Evolutionary conservation across 2,888 invertebrate species (phyloP), one percentile per base, ranked within the genome.

Genomic region (Hoplodrina ambigua): DNA sequence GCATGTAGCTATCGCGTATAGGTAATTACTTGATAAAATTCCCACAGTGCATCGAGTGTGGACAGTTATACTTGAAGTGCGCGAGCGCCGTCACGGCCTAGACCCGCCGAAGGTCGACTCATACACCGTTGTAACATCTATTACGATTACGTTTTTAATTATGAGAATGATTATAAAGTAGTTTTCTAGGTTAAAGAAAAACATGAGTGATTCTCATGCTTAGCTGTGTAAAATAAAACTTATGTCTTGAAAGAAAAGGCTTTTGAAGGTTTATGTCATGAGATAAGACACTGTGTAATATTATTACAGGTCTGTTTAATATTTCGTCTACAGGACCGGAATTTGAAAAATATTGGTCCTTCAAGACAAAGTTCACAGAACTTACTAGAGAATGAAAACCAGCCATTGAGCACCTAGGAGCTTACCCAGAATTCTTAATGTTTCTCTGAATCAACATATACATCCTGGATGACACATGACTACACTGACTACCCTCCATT

Each of bases 61-160:
- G 67, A 75, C 75, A 78, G 75, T 74, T 73, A 79, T 53, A 72
- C 74, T 63, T 30, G 75, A 69, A 33, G 69, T 72, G 78, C 72
- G 76, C 75, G 19, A 30, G 69, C 81, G 78, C 74, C 74, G 76
- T 73, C 61, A 80, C 78, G 82, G 78, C 80, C 78, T 75, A 84
- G 84, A 78, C 78, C 75, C 70, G 57, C 25, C 59, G 78, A 84
- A 84, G 83, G 83, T 75, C 80, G 69, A 13, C 56, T 53, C 57
- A 58, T 65, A 65, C 69, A 69, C 69, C 61, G 68, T 68, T 71
- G 60, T 41, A 59, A 57, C 72, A 33, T 64, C 61, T 49, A 59
- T 69, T 52, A 68, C 17, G 15, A 37, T 63, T 59, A 68, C n/a
- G 33, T 44, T 68, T 54, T 69, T 73, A 64, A 72, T 67, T 53